Evolutionary conservation across 2,888 invertebrate species (phyloP).

Genomic region (Meganola albula): DNA sequence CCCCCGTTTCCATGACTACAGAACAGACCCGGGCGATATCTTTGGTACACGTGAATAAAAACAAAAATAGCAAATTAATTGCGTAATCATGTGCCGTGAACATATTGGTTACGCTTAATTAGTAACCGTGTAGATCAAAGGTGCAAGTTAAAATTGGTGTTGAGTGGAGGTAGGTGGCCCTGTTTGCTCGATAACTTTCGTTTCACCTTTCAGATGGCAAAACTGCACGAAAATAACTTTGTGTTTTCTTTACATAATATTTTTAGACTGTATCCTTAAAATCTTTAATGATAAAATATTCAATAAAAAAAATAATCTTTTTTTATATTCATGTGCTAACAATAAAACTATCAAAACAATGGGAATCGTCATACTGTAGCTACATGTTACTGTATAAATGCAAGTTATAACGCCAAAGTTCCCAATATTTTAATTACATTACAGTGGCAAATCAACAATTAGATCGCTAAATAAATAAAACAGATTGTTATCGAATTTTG

Average conservation of each 20-base stretch:
- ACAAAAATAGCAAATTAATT: constrained; percentile 76
- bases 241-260: background rate
- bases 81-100: constrained; percentile 64
- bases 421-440: no score
- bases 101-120: constrained; percentile 50
- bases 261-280: background rate
- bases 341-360: no score
- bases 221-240: constrained; percentile 10
- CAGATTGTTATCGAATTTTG: no score
- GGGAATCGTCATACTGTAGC: no score
- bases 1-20: constrained; percentile 64
- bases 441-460: no score
- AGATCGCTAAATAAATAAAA: no score
- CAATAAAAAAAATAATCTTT: no score
- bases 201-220: constrained; percentile 19
- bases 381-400: no score
- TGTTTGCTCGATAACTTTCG: constrained; percentile 13
- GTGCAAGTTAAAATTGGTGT: constrained; percentile 32
- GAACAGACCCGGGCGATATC: constrained; percentile 69
- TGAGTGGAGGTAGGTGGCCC: constrained; percentile 35
- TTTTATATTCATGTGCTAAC: no score
- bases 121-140: constrained; percentile 57
- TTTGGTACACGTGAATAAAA: constrained; percentile 59
- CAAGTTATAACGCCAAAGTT: no score
- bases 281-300: background rate